Percentiles rank a stretch among this genome's conserved stretches.
These are phyloP conservation scores for Enteromius viviparus DNA, from an alignment of 2,797 vertebrate genomes.

Conservation along the genomic window DNA sequence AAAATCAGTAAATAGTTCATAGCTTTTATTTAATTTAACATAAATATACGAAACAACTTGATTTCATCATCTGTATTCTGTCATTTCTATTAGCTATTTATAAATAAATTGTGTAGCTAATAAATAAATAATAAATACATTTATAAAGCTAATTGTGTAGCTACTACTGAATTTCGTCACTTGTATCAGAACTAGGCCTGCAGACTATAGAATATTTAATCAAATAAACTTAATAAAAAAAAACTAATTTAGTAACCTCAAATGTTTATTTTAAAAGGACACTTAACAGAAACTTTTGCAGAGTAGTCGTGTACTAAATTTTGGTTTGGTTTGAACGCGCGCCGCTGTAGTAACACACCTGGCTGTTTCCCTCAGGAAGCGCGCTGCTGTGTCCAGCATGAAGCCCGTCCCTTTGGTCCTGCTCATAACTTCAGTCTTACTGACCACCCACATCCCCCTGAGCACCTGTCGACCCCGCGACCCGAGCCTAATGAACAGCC, in stretches of 20 bases:
- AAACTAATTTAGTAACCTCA: not conserved
- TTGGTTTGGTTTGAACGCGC: not conserved
- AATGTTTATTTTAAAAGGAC: not conserved
- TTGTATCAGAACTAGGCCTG: not conserved
- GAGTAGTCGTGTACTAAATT: not conserved
- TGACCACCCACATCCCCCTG: constrained; percentile 70
- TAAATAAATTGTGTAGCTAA: too few relatives aligned
- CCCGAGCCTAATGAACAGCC: constrained; percentile 66
- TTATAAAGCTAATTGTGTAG: too few relatives aligned
- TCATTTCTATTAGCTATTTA: not conserved
- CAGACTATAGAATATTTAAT: not conserved
- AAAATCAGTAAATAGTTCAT: not conserved
- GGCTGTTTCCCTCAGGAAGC: constrained; percentile 21
- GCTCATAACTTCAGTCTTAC: constrained; percentile 74
- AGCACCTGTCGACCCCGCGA: constrained; percentile 71
- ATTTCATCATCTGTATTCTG: not conserved
- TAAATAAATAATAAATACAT: too few relatives aligned
- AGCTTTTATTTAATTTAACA: not conserved
- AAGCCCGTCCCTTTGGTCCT: constrained; percentile 75
- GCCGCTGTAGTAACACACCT: not conserved
- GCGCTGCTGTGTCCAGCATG: constrained; percentile 67
- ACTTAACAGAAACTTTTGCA: too few relatives aligned
- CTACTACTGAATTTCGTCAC: not conserved
- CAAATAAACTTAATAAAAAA: not conserved
- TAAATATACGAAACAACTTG: not conserved